Percentiles rank a stretch among this genome's conserved stretches.
These are phyloP conservation scores for Xanthostigma xanthostigma DNA, from an alignment of 2,888 invertebrate species.

Conservation along the genomic window DNA sequence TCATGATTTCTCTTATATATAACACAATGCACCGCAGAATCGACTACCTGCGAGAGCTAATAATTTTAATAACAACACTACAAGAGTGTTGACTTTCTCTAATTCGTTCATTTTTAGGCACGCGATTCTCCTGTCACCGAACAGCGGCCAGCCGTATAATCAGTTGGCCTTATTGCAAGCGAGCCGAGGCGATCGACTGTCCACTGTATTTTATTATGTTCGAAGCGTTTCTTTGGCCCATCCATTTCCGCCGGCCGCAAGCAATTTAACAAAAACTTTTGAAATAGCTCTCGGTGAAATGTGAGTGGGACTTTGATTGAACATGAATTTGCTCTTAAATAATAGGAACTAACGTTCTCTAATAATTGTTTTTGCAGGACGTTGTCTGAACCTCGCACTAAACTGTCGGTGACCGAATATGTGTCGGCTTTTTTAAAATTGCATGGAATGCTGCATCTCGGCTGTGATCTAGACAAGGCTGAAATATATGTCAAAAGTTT, in stretches of 20 bases:
- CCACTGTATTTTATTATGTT: conserved; percentile 75
- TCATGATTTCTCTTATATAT: too few relatives aligned
- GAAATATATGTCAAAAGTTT: conserved; percentile 45
- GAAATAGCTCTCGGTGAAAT: conserved; percentile 34
- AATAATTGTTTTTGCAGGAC: conserved; percentile 19
- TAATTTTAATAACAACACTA: too few relatives aligned
- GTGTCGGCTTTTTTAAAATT: conserved; percentile 44
- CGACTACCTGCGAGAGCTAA: too few relatives aligned
- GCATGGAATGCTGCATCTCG: conserved; percentile 38
- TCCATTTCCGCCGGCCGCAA: conserved; percentile 71
- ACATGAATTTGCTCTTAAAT: background rate
- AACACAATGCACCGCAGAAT: too few relatives aligned
- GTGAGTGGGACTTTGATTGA: conserved; percentile 18
- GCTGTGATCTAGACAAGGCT: conserved; percentile 42
- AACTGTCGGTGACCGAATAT: conserved; percentile 42
- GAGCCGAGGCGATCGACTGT: conserved; percentile 63
- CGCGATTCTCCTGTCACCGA: conserved; percentile 56
- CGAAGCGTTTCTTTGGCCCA: conserved; percentile 69
- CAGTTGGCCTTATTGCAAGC: conserved; percentile 72
- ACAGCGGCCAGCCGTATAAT: conserved; percentile 79
- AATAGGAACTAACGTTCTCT: background rate
- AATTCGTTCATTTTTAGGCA: conserved; percentile 36
- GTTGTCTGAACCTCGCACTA: conserved; percentile 35
- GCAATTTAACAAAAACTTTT: conserved; percentile 63
- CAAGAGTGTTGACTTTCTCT: too few relatives aligned